These are phyloP conservation scores for Eleutherodactylus coqui DNA, from an alignment of 2,797 vertebrate species.

Conservation along the genomic window DNA sequence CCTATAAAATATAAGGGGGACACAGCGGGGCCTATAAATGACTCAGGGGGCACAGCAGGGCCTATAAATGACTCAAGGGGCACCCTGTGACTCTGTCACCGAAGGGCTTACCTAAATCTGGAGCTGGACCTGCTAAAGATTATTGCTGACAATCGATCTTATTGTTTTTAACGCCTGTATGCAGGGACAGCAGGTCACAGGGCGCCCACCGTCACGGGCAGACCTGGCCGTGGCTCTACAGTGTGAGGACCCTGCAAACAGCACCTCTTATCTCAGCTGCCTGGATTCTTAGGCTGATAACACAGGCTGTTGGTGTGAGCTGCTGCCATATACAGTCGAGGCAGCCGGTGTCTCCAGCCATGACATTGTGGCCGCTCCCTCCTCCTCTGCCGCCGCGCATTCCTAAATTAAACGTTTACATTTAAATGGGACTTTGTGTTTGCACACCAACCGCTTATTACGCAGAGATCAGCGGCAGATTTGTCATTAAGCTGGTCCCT, in stretches of 20 bases:
- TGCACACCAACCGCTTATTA: conserved; percentile 37
- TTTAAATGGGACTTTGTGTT: conserved; percentile 31
- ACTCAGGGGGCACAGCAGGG: too few relatives aligned
- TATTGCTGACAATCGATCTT: not conserved
- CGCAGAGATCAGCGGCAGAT: not conserved
- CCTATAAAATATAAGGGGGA: too few relatives aligned
- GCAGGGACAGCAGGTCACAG: too few relatives aligned
- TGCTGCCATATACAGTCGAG: not conserved
- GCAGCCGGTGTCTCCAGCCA: not conserved
- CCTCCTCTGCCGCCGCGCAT: not conserved
- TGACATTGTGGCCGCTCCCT: not conserved
- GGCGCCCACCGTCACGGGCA: too few relatives aligned
- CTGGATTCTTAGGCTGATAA: not conserved
- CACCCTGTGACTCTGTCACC: too few relatives aligned
- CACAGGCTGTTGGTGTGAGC: too few relatives aligned
- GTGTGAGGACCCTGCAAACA: not conserved
- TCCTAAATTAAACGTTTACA: not conserved
- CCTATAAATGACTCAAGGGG: too few relatives aligned
- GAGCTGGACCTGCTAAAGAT: too few relatives aligned
- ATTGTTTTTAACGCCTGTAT: not conserved
- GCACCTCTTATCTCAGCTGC: not conserved
- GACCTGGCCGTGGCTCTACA: not conserved
- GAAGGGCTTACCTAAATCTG: too few relatives aligned
- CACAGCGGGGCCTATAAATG: too few relatives aligned
- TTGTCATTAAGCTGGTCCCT: conserved; percentile 32